Base-by-base conservation (phyloP, 2,888 invertebrate genomes). In the Trichopoda pennipes region DNA sequence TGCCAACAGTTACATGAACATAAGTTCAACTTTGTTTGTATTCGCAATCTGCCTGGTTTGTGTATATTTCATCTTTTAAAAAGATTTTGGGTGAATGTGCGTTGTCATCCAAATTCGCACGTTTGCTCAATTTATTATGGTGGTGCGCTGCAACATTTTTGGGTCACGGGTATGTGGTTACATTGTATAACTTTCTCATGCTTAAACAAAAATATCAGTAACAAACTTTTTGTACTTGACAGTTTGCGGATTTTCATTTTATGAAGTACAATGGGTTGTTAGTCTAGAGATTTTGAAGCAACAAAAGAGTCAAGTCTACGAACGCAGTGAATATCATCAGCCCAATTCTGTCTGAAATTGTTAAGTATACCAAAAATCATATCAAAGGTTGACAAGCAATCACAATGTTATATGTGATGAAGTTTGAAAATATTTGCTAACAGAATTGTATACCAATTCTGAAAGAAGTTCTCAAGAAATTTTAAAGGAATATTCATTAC, bases 91-190 rank as follows among this genome's bases (percentile, higher is more conserved):
- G n/a, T 16, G 0, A 35, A 16, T 21, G 55, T 23, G 42, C 14
- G 8, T 28, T 17, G 14, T 42, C 38, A 60, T 61, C 14, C 53
- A 61, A 2, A 17, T 17, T 12, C 49, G 49, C 47, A 56, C 55
- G 23, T 56, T 74, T 74, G 56, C 38, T 14, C 56, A 49, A 56
- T 47, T 56, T 23, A 74, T 74, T 73, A 23, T 9, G 38, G 16
- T 53, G 17, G 17, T 35, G 17, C 32, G 23, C 12, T 7, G 21
- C 32, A 21, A 16, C 16, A n/a, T 44, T 35, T 47, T 16, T 49
- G 56, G 56, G 4, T 23, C 49, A 19, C 19, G 49, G 14, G 12
- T n/a, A 28, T 76, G 38, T 32, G 42, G 42, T 47, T n/a, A 19
- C 21, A 47, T 63, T 63, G 17, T 55, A 14, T 44, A 73, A 55